These are phyloP conservation scores for Arctia plantaginis DNA, from an alignment of 2,888 invertebrate species.

Conservation along the genomic window DNA sequence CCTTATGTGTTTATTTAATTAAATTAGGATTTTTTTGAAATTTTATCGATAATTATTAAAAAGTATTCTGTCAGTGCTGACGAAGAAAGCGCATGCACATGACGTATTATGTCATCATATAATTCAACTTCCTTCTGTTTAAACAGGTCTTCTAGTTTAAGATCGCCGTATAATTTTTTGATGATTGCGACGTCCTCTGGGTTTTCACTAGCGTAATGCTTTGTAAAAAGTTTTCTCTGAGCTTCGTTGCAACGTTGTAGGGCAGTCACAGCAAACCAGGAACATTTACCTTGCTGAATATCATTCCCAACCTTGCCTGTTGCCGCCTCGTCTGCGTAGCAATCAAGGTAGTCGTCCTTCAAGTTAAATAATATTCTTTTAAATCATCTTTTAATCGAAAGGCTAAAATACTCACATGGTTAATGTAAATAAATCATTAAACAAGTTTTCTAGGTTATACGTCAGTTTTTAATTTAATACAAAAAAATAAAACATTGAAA, in stretches of 20 bases:
- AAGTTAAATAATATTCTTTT: conserved; percentile 23
- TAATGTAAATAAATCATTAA: no score
- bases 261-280: conserved; percentile 92
- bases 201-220: conserved; percentile 90
- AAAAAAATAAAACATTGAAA: no score
- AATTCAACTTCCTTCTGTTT: conserved; percentile 90
- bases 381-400: neutral
- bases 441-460: no score
- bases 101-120: conserved; percentile 89
- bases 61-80: conserved; percentile 89
- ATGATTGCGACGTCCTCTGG: conserved; percentile 86
- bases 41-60: conserved; percentile 90
- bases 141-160: conserved; percentile 90
- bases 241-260: conserved; percentile 89
- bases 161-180: conserved; percentile 82
- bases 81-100: conserved; percentile 90
- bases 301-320: conserved; percentile 65
- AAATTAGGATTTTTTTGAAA: conserved; percentile 81
- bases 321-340: conserved; percentile 89
- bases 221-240: conserved; percentile 89
- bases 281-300: conserved; percentile 93
- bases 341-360: conserved; percentile 93
- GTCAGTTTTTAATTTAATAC: no score
- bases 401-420: no score
- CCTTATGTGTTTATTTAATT: no score